A percentile compares a stretch with the other conserved stretches of the same genome.
Evolutionary conservation across 2,113 vertebrate genomes (phyloP).

Genomic region (Sylvietta virens): DNA sequence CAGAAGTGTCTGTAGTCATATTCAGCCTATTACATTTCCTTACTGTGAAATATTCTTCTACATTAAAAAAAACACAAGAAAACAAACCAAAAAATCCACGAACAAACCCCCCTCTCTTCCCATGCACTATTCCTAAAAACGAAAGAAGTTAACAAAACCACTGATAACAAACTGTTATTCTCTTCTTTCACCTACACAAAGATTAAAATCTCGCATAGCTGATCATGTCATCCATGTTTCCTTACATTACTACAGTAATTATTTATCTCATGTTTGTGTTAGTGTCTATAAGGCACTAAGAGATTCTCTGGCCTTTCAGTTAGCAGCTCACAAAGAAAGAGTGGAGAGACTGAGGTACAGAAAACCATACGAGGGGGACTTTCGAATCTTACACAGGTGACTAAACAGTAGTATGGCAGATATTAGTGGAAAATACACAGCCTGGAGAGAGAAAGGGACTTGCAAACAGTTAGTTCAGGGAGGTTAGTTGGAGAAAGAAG

Average conservation of each 20-base stretch:
- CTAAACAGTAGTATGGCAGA: neutral
- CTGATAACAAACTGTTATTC: neutral
- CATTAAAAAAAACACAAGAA: neutral
- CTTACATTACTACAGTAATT: neutral
- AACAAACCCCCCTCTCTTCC: rapidly evolving
- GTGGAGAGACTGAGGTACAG: neutral
- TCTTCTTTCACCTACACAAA: neutral
- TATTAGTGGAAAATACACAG: neutral
- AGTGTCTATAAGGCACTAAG: neutral
- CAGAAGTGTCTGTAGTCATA: neutral
- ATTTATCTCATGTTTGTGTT: neutral
- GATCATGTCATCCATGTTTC: neutral
- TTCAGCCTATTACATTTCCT: neutral
- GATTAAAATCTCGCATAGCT: neutral
- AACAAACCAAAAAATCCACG: neutral
- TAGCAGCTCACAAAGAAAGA: neutral
- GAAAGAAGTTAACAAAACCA: neutral
- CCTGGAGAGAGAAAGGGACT: neutral
- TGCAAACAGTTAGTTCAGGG: neutral
- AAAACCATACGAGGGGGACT: neutral
- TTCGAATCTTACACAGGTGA: neutral
- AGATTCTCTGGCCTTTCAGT: neutral
- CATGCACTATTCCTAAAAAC: neutral
- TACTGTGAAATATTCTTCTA: neutral
- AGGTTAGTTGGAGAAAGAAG: neutral